Conservation (phyloP, 2,797 vertebrate genomes). For the Macroramphosus scolopax region DNA sequence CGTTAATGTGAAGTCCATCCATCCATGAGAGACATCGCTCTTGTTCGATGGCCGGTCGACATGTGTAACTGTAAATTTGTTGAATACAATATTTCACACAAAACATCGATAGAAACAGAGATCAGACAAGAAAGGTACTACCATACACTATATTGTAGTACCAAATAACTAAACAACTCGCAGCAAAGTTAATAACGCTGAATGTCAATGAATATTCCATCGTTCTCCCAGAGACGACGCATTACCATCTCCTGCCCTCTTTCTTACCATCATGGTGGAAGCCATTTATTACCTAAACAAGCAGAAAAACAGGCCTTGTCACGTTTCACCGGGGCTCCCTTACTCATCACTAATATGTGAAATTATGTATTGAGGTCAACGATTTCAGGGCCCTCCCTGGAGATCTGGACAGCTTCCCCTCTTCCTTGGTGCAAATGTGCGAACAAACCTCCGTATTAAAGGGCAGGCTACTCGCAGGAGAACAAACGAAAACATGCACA, state of each 20-base stretch:
- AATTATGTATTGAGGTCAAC: constrained; percentile 77
- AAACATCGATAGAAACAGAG: too few relatives aligned
- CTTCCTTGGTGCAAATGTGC: constrained; percentile 58
- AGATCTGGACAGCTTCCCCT: constrained; percentile 58
- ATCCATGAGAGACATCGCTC: too few relatives aligned
- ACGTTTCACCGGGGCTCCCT: constrained; percentile 65
- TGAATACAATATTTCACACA: too few relatives aligned
- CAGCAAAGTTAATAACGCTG: constrained; percentile 40
- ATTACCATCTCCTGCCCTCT: constrained; percentile 55
- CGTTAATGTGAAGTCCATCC: too few relatives aligned
- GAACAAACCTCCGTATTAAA: constrained; percentile 59
- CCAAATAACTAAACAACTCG: too few relatives aligned
- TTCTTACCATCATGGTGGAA: constrained; percentile 27
- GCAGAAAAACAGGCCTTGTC: constrained; percentile 62
- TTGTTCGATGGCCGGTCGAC: too few relatives aligned
- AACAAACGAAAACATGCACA: constrained; percentile 10
- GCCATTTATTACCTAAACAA: constrained; percentile 74
- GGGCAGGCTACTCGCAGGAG: constrained; percentile 32
- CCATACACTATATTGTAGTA: too few relatives aligned
- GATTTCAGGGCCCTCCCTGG: constrained; percentile 61
- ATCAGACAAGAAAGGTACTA: too few relatives aligned
- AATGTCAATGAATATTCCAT: constrained; percentile 55
- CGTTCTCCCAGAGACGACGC: constrained; percentile 35
- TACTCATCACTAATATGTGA: constrained; percentile 68
- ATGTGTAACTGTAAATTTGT: too few relatives aligned